These are phyloP conservation scores for Tridacna crocea DNA, from an alignment of 2,888 invertebrate genomes.

Conservation along the genomic window DNA sequence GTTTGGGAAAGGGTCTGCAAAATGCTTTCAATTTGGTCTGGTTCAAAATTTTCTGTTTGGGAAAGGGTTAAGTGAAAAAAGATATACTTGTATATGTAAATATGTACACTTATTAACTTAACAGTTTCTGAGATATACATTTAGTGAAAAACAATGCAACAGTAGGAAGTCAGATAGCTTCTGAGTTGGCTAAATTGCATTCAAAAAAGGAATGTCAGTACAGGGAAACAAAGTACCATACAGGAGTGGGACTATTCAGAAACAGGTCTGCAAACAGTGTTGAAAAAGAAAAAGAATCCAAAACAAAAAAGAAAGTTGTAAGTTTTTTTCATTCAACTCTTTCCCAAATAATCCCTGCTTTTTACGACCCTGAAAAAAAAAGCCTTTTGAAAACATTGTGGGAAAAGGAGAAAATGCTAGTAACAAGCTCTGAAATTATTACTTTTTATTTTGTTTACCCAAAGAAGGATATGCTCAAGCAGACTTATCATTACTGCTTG, in stretches of 20 bases:
- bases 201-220: neutral
- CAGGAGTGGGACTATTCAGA: neutral
- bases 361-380: too few relatives aligned
- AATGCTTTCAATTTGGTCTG: too few relatives aligned
- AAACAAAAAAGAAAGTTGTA: conserved; percentile 41
- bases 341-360: too few relatives aligned
- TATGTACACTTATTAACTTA: too few relatives aligned
- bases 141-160: conserved; percentile 96
- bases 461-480: too few relatives aligned
- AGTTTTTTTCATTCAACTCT: conserved; percentile 3
- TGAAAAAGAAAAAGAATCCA: neutral
- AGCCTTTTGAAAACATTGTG: too few relatives aligned
- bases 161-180: conserved; percentile 81
- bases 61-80: too few relatives aligned
- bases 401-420: neutral
- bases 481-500: too few relatives aligned
- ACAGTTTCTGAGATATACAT: conserved; percentile 87
- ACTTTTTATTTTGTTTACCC: too few relatives aligned
- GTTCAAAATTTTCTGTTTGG: too few relatives aligned
- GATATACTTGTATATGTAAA: too few relatives aligned
- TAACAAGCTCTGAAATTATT: neutral
- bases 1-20: too few relatives aligned
- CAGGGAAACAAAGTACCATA: neutral
- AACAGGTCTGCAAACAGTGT: neutral
- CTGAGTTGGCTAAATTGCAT: conserved; percentile 65